phyloP scores from a whole-genome alignment of 1,140 invertebrate genomes.

The Drosophila miranda region DNA sequence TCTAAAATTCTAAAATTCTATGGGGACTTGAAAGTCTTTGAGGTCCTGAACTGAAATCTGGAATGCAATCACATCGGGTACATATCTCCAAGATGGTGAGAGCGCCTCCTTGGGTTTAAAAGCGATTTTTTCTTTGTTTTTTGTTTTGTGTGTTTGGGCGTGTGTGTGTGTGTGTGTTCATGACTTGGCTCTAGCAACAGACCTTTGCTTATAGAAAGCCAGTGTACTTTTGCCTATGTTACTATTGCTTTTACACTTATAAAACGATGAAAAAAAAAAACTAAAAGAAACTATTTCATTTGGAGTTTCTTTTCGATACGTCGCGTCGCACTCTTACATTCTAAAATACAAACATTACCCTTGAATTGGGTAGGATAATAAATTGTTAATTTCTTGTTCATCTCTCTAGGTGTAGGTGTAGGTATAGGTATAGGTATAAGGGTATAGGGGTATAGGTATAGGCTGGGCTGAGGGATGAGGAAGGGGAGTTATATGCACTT shows the following conservation, averaged over 20 bases:
- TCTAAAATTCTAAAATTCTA: constrained; percentile 6
- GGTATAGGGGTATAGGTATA: constrained; percentile 10
- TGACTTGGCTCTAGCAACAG: constrained; percentile 43
- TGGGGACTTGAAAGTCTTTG: constrained; percentile 5
- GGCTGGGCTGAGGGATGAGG: constrained; percentile 23
- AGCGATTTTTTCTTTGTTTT: neutral
- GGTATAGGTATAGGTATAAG: neutral
- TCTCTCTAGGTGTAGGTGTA: constrained; percentile 38
- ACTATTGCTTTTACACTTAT: constrained; percentile 41
- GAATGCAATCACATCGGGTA: constrained; percentile 52
- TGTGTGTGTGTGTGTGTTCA: constrained; percentile 39
- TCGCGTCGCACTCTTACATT: constrained; percentile 26
- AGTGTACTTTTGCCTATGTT: constrained; percentile 44
- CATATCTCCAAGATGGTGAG: constrained; percentile 5
- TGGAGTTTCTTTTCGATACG: constrained; percentile 23
- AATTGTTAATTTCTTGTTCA: constrained; percentile 33
- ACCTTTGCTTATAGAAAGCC: constrained; percentile 52
- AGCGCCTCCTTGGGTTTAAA: constrained; percentile 20
- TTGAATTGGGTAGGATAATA: constrained; percentile 7
- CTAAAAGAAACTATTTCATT: constrained; percentile 19
- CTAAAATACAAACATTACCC: constrained; percentile 47
- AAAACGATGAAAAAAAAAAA: constrained; percentile 22
- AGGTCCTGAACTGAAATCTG: constrained; percentile 41
- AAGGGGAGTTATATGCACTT: constrained; percentile 68
- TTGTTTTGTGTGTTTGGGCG: neutral